Conservation (phyloP, 1,140 invertebrate genomes). For the Ruditapes philippinarum region DNA sequence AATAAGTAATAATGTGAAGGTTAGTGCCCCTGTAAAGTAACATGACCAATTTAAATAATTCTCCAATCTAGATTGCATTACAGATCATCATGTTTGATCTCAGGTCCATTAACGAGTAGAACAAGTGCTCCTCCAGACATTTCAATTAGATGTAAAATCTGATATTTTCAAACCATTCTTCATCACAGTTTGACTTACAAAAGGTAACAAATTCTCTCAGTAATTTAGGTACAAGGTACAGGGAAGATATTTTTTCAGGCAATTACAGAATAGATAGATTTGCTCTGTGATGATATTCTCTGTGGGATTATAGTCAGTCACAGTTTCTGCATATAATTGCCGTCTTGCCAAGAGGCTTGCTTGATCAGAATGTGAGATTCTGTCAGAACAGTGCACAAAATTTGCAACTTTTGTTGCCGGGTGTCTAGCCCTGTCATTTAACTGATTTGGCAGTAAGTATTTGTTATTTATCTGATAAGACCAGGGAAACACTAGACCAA, state of each 20-base stretch:
- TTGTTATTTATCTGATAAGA: neutral
- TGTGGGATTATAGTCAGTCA: neutral
- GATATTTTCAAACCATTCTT: too few species aligned
- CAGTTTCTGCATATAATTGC: neutral
- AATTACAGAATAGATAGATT: neutral
- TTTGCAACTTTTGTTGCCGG: neutral
- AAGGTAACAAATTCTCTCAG: too few species aligned
- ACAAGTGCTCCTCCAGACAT: too few species aligned
- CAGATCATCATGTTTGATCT: too few species aligned
- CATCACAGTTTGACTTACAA: too few species aligned
- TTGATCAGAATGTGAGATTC: neutral
- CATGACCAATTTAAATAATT: too few species aligned
- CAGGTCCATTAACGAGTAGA: too few species aligned
- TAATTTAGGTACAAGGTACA: too few species aligned
- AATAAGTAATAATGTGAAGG: too few species aligned
- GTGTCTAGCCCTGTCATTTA: conserved; percentile 1
- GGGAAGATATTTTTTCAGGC: neutral
- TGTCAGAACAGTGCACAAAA: conserved; percentile 14
- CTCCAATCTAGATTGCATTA: too few species aligned
- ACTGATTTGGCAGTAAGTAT: neutral
- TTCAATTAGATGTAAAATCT: too few species aligned
- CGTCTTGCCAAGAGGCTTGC: neutral
- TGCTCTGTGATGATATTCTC: neutral
- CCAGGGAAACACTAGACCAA: neutral
- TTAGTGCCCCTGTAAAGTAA: too few species aligned